Evolutionary conservation across 2,888 invertebrate species (phyloP), one percentile per base, ranked within the genome.

Genomic region (Parthenolecanium corni): DNA sequence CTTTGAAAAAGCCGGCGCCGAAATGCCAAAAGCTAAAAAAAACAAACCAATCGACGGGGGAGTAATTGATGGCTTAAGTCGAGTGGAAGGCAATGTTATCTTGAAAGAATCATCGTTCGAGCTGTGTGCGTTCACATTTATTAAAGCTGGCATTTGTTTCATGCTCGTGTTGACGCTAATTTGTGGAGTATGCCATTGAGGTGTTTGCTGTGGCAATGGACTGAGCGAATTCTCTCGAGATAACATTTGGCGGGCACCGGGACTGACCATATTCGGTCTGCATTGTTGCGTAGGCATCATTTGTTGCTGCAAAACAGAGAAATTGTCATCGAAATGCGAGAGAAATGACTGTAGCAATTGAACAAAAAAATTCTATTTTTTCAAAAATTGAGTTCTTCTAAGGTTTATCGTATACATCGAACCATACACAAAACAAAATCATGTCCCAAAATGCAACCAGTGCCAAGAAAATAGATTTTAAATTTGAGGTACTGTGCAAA

Each of bases 61-160:
- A 64, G 66, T 58, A 65, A 66, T 64, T 61, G 69, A 68, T 53
- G 68, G 66, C 66, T 67, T 65, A 53, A 66, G 53, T 64, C 64
- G 68, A 71, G 72, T 74, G 65, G 72, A 73, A 64, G 80, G 80
- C 67, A 85, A 75, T 20, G 82, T 83, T 68, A 85, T 85, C 76
- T 85, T 85, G 74, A 79, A 85, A 70, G 84, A 82, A 66, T 79
- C 73, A 71, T 73, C 64, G 69, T 70, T 51, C 72, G 71, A 52
- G 3, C 18, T 21, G 6, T 42, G 42, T 70, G 73, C 2, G 21
- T 47, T 44, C 38, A 42, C 51, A 18, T 56, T 42, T 20, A 36
- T 51, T 12, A 52, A 53, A 14, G 52, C 40, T 1, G 64, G 25
- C 21, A 73, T 71, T 42, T 73, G 72, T 69, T 72, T 73, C 57